Percentiles rank a stretch among this genome's conserved stretches.
Conservation (phyloP, 2,888 invertebrate genomes). For the Neoscelio sp. region DNA sequence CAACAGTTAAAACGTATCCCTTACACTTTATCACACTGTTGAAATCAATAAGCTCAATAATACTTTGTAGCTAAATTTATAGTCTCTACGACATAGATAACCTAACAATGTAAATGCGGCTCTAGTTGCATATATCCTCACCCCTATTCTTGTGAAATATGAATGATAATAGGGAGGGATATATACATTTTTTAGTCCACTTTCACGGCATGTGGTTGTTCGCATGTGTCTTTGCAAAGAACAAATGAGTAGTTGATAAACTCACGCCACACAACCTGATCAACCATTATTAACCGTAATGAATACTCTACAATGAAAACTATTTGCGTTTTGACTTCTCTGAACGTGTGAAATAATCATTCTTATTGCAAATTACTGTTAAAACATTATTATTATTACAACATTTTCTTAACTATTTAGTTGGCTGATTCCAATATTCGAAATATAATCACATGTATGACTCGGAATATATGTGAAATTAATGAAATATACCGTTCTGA, state of each 20-base stretch:
- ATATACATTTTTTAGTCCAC: slow-evolving; percentile 61
- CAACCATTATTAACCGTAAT: slow-evolving; percentile 13
- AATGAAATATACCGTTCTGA: too few species aligned
- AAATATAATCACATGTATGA: too few species aligned
- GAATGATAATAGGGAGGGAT: slow-evolving; percentile 44
- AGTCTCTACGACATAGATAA: slow-evolving; percentile 42
- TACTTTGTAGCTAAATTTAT: slow-evolving; percentile 59
- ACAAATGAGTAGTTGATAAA: slow-evolving; percentile 56
- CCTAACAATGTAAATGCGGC: slow-evolving; percentile 48
- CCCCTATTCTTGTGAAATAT: slow-evolving; percentile 51
- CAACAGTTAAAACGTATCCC: not conserved
- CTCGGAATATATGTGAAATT: too few species aligned
- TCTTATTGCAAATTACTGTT: not conserved
- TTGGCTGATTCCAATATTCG: too few species aligned
- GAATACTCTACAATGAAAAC: not conserved
- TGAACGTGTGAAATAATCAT: slow-evolving; percentile 7
- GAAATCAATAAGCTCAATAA: slow-evolving; percentile 45
- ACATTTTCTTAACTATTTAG: too few species aligned
- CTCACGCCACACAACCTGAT: not conserved
- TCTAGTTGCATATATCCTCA: slow-evolving; percentile 58
- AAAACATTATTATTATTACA: not conserved
- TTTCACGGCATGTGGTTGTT: slow-evolving; percentile 51
- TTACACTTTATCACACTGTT: slow-evolving; percentile 3
- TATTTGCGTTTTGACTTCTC: not conserved
- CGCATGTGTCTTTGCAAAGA: slow-evolving; percentile 20